These are phyloP conservation scores for Drosophila varians DNA, from an alignment of 1,140 invertebrate species.

Conservation along the genomic window DNA sequence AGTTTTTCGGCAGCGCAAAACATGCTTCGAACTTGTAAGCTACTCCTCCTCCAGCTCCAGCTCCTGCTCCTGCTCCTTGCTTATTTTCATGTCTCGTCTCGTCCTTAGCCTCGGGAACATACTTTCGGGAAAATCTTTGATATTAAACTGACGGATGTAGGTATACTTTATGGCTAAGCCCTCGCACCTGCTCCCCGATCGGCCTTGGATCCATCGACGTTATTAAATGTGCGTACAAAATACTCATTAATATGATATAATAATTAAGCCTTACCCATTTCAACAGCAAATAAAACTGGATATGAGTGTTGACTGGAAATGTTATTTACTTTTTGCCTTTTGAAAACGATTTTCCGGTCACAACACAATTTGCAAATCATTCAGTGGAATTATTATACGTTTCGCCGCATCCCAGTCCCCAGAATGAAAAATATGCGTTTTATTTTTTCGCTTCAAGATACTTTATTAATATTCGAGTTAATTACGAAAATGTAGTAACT, in stretches of 20 bases:
- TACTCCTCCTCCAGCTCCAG: slow-evolving; percentile 44
- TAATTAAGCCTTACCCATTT: not conserved
- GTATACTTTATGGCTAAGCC: not conserved
- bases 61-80: slow-evolving; percentile 16
- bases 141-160: slow-evolving; percentile 18
- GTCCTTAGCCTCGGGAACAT: slow-evolving; percentile 18
- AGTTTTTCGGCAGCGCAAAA: slow-evolving; percentile 66
- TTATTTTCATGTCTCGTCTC: slow-evolving; percentile 38
- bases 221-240: not conserved
- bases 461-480: not conserved
- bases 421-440: not conserved
- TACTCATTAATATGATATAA: slow-evolving; percentile 8
- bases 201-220: not conserved
- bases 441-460: not conserved
- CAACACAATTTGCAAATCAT: not conserved
- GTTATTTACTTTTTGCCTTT: not conserved
- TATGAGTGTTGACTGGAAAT: not conserved
- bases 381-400: not conserved
- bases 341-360: not conserved
- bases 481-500: not conserved
- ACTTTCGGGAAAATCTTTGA: slow-evolving; percentile 51
- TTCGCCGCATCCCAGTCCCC: not conserved
- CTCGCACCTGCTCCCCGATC: not conserved
- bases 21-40: slow-evolving; percentile 68
- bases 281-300: not conserved